Conservation (phyloP, 2,797 vertebrate genomes). For the Ctenopoma kingsleyae region DNA sequence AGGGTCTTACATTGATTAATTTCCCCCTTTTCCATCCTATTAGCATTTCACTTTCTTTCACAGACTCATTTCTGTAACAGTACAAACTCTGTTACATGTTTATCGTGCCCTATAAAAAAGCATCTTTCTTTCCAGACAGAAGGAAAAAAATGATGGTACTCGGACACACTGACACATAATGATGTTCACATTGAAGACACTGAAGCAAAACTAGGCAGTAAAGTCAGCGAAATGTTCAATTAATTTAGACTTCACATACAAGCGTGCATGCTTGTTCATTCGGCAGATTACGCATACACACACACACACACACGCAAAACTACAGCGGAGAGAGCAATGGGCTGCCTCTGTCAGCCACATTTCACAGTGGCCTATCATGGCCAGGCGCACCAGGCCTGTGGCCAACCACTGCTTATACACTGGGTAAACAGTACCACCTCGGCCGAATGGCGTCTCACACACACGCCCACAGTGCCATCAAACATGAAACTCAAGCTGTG, state of each 20-base stretch:
- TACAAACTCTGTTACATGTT: conserved; percentile 23
- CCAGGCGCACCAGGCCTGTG: conserved; percentile 68
- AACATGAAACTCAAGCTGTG: conserved; percentile 51
- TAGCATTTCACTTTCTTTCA: conserved; percentile 37
- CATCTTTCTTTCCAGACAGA: not conserved
- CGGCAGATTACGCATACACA: conserved; percentile 7
- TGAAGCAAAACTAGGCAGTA: not conserved
- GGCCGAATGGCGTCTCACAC: conserved; percentile 55
- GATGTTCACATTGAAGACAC: conserved; percentile 9
- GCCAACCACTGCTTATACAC: conserved; percentile 76
- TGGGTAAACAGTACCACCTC: conserved; percentile 79
- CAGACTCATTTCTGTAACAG: conserved; percentile 5
- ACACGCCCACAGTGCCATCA: conserved; percentile 45
- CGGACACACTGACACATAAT: conserved; percentile 10
- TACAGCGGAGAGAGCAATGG: conserved; percentile 60
- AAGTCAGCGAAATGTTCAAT: conserved; percentile 31
- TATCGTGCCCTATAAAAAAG: conserved; percentile 12
- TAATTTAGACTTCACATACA: conserved; percentile 22
- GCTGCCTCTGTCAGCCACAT: conserved; percentile 82
- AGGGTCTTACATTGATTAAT: conserved; percentile 68
- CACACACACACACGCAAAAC: conserved; percentile 38
- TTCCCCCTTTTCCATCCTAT: conserved; percentile 70
- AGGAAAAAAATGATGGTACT: conserved; percentile 1
- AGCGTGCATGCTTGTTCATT: not conserved
- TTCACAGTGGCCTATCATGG: conserved; percentile 84